These are phyloP conservation scores for Mesochorus sp. DNA, from an alignment of 2,888 invertebrate genomes.

Conservation along the genomic window DNA sequence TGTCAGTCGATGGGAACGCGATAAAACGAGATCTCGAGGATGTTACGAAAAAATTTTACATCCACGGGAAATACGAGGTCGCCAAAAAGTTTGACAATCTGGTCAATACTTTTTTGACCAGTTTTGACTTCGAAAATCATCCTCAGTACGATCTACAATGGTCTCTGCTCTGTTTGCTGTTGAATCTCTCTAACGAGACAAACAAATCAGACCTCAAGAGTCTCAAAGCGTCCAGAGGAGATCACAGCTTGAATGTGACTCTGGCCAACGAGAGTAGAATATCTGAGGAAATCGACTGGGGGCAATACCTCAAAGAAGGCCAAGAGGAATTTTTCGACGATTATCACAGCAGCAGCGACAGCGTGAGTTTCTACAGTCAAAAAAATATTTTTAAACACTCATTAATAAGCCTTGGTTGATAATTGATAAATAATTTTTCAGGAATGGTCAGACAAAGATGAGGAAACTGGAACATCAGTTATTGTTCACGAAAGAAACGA, in stretches of 20 bases:
- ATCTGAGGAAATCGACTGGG: slow-evolving; percentile 83
- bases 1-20: slow-evolving; percentile 82
- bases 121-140: slow-evolving; percentile 78
- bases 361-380: slow-evolving; percentile 58
- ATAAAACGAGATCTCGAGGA: slow-evolving; percentile 82
- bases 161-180: slow-evolving; percentile 82
- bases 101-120: slow-evolving; percentile 74
- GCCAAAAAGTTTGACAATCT: slow-evolving; percentile 81
- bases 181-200: slow-evolving; percentile 80
- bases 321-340: slow-evolving; percentile 78
- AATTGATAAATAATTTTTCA: slow-evolving; percentile 53
- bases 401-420: background rate
- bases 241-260: slow-evolving; percentile 66
- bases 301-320: slow-evolving; percentile 82
- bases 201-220: slow-evolving; percentile 71
- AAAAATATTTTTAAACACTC: background rate
- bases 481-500: slow-evolving; percentile 9
- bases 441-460: slow-evolving; percentile 78
- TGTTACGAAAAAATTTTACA: slow-evolving; percentile 81
- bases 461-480: slow-evolving; percentile 34
- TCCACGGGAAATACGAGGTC: slow-evolving; percentile 82
- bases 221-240: slow-evolving; percentile 66
- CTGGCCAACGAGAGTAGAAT: slow-evolving; percentile 70
- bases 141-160: slow-evolving; percentile 83
- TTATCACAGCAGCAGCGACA: slow-evolving; percentile 77